These are phyloP conservation scores for Phengaris arion DNA, from an alignment of 2,888 invertebrate genomes.

Conservation along the genomic window DNA sequence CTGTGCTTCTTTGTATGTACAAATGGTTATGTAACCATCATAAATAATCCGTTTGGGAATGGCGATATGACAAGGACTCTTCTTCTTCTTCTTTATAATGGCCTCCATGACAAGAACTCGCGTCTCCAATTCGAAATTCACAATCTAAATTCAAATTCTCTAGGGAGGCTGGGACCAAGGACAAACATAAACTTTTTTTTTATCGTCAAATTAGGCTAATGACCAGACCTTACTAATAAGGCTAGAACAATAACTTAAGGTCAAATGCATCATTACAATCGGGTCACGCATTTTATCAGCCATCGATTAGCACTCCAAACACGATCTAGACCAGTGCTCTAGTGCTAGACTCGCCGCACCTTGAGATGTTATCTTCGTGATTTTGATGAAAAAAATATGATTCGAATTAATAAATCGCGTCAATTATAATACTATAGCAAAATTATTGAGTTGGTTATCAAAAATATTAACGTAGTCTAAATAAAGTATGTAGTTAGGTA, in stretches of 20 bases:
- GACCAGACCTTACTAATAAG: constrained; percentile 17
- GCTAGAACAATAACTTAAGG: constrained; percentile 9
- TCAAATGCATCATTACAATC: constrained; percentile 13
- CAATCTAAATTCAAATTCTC: not conserved
- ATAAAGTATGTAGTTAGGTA: too few species aligned
- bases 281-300: constrained; percentile 18
- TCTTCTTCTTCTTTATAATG: too few species aligned
- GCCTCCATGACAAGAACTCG: too few species aligned
- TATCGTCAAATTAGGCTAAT: not conserved
- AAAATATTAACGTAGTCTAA: too few species aligned
- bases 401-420: not conserved
- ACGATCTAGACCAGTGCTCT: constrained; percentile 10
- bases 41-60: too few species aligned
- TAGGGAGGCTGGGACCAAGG: not conserved
- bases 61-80: too few species aligned
- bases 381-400: not conserved
- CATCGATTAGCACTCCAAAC: constrained; percentile 19
- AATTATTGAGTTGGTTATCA: too few species aligned
- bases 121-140: not conserved
- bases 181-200: not conserved
- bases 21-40: too few species aligned
- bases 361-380: not conserved
- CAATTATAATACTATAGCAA: too few species aligned
- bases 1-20: too few species aligned
- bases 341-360: not conserved